These are phyloP conservation scores for Camarhynchus parvulus DNA, from an alignment of 2,113 vertebrate species.

Conservation along the genomic window DNA sequence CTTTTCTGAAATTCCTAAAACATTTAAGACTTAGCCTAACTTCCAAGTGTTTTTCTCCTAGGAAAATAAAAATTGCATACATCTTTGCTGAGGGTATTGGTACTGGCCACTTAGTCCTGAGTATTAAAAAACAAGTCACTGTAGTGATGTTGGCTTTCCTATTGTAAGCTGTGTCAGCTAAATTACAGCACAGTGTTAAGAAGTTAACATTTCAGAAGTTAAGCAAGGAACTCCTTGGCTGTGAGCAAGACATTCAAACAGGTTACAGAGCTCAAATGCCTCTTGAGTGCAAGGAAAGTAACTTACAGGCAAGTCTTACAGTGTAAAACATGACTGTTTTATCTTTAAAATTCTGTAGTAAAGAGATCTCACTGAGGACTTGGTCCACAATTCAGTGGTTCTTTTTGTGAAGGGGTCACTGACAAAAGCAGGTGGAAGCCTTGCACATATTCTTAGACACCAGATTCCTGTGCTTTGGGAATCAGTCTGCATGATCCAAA, in stretches of 20 bases:
- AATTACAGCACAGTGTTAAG: neutral
- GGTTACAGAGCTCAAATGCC: neutral
- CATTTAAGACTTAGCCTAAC: neutral
- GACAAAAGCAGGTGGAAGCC: neutral
- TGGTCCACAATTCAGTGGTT: neutral
- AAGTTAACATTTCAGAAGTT: neutral
- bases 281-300: neutral
- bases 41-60: neutral
- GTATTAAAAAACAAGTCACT: neutral
- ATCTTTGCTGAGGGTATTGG: neutral
- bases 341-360: neutral
- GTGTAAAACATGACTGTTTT: neutral
- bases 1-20: neutral
- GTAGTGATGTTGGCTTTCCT: neutral
- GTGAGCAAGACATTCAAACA: neutral
- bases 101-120: neutral
- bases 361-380: neutral
- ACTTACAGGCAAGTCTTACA: neutral
- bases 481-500: neutral
- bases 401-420: neutral
- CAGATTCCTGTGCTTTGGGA: neutral
- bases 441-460: neutral
- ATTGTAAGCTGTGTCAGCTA: neutral
- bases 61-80: no score
- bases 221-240: neutral